These are phyloP conservation scores for Doryteuthis pealeii DNA, from an alignment of 1,140 invertebrate species.

Conservation along the genomic window DNA sequence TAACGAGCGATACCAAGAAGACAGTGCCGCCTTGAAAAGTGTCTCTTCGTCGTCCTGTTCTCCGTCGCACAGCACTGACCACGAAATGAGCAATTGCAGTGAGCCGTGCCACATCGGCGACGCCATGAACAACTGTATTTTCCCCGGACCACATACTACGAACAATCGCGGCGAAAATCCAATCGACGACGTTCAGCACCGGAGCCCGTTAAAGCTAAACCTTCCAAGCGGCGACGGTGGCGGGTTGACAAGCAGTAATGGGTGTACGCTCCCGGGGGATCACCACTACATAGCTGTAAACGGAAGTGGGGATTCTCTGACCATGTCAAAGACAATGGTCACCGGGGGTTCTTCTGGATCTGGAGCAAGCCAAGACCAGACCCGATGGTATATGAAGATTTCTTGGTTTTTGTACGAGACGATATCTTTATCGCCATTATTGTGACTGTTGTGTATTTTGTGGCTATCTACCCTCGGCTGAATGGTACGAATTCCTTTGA, in stretches of 20 bases:
- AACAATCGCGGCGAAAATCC: neutral
- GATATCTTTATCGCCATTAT: constrained; percentile 27
- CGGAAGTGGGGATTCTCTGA: neutral
- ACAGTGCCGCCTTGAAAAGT: neutral
- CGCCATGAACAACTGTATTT: neutral
- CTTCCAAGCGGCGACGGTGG: neutral
- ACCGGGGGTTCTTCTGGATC: neutral
- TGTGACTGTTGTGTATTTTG: constrained; percentile 41
- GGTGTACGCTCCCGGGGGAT: neutral
- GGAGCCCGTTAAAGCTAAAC: neutral
- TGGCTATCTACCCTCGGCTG: constrained; percentile 28
- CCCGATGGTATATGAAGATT: constrained; percentile 34
- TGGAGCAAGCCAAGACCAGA: neutral
- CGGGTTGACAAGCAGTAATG: neutral
- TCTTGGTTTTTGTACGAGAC: constrained; percentile 39
- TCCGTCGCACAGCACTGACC: neutral
- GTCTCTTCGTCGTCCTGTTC: neutral
- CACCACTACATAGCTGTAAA: neutral
- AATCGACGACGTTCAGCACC: neutral
- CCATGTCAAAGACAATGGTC: neutral
- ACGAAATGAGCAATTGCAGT: neutral
- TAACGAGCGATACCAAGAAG: neutral
- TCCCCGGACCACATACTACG: neutral
- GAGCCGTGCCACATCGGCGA: neutral
- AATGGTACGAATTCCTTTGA: constrained; percentile 7